Evolutionary conservation across 2,888 invertebrate species (phyloP).

Genomic region (Apotomis turbidana): DNA sequence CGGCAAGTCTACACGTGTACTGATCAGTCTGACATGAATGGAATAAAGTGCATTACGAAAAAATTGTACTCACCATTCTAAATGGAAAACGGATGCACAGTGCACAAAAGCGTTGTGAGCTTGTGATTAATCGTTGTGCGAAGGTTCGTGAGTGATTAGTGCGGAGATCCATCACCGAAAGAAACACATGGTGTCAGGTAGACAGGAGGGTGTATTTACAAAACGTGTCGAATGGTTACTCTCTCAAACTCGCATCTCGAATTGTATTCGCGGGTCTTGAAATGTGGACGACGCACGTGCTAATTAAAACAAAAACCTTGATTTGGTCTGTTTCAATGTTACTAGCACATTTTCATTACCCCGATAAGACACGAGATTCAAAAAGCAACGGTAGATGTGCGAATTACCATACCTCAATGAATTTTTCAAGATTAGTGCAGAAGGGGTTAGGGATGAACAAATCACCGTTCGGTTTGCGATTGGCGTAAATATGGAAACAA

Average conservation of each 20-base stretch:
- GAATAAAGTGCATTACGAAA: constrained; percentile 37
- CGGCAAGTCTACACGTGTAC: constrained; percentile 25
- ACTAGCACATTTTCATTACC: background rate
- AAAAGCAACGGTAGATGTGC: constrained; percentile 24
- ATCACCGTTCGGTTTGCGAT: constrained; percentile 29
- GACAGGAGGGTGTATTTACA: constrained; percentile 34
- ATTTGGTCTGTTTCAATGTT: background rate
- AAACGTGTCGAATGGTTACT: constrained; percentile 21
- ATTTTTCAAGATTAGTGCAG: constrained; percentile 16
- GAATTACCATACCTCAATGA: background rate
- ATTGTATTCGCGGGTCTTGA: background rate
- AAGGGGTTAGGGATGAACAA: constrained; percentile 1
- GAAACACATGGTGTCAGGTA: constrained; percentile 37
- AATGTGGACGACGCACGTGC: background rate
- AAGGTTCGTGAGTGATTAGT: constrained; percentile 46
- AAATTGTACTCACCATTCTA: constrained; percentile 46
- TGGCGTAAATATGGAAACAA: constrained; percentile 14
- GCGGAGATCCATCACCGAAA: constrained; percentile 47
- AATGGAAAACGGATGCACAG: constrained; percentile 44
- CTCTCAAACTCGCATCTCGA: constrained; percentile 11
- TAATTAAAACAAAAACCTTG: background rate
- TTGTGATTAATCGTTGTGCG: constrained; percentile 45
- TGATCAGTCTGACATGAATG: constrained; percentile 12
- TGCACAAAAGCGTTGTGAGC: constrained; percentile 44
- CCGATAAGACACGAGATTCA: constrained; percentile 8